Evolutionary conservation across 2,888 invertebrate genomes (phyloP).

Genomic region (Julus scanicus): DNA sequence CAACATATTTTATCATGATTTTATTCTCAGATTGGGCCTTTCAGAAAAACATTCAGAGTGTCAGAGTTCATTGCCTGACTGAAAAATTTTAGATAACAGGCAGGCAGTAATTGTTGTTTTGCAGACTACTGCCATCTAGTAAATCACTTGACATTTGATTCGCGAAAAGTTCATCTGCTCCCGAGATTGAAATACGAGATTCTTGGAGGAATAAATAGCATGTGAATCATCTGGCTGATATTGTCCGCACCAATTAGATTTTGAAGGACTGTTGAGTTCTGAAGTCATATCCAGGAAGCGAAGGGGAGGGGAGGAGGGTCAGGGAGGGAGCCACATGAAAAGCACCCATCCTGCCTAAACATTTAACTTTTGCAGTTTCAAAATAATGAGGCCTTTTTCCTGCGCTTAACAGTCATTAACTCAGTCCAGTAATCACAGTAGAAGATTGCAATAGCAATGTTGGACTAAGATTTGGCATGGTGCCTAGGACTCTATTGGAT

Average conservation of each 20-base stretch:
- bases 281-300: constrained; percentile 35
- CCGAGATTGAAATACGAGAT: neutral
- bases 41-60: neutral
- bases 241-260: neutral
- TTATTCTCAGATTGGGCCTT: neutral
- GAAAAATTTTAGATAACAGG: neutral
- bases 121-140: neutral
- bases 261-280: constrained; percentile 35
- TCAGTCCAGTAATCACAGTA: neutral
- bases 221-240: constrained; percentile 20
- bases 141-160: neutral
- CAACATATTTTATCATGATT: neutral
- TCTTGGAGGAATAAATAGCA: neutral
- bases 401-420: constrained; percentile 35
- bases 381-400: constrained; percentile 29
- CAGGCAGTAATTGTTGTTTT: neutral
- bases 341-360: constrained; percentile 23
- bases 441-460: neutral
- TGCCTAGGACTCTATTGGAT: neutral
- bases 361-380: constrained; percentile 14
- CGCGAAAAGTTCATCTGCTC: neutral
- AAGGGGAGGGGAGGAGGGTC: constrained; percentile 5
- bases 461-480: neutral
- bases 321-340: neutral
- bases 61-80: neutral